These are phyloP conservation scores for Nebria ingens DNA, from an alignment of 1,140 invertebrate species.

Conservation along the genomic window DNA sequence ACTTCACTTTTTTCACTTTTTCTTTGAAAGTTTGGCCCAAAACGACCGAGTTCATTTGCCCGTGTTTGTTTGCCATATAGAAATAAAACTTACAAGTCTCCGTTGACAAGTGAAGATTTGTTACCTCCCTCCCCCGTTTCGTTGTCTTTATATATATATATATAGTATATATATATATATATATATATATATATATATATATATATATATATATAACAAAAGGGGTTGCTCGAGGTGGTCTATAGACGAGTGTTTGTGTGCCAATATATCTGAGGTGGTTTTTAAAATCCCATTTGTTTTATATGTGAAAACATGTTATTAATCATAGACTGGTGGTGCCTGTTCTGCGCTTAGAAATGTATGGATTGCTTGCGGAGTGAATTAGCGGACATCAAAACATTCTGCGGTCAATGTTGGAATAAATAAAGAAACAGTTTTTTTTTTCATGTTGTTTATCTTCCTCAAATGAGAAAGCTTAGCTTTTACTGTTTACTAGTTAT, in stretches of 20 bases:
- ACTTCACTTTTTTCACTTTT: too few species aligned
- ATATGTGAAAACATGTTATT: too few species aligned
- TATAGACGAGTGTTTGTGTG: not conserved
- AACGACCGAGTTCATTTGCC: not conserved
- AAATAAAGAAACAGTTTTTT: not conserved
- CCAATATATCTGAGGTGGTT: not conserved
- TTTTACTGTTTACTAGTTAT: too few species aligned
- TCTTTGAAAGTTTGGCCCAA: not conserved
- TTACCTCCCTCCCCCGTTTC: too few species aligned
- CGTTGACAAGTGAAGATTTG: not conserved
- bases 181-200: too few species aligned
- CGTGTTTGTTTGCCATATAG: not conserved
- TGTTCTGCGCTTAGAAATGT: too few species aligned
- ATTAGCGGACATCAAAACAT: not conserved
- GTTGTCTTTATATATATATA: too few species aligned
- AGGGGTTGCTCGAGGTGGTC: not conserved
- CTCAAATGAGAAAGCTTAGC: not conserved
- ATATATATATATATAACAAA: not conserved
- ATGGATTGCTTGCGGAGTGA: not conserved
- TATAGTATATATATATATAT: too few species aligned
- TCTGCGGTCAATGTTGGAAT: not conserved
- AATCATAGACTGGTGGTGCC: too few species aligned
- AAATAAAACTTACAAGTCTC: not conserved
- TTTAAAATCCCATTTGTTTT: not conserved
- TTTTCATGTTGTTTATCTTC: not conserved